Evolutionary conservation across 2,888 invertebrate genomes (phyloP), one percentile per base, ranked within the genome.

Genomic region (Limnephilus lunatus): DNA sequence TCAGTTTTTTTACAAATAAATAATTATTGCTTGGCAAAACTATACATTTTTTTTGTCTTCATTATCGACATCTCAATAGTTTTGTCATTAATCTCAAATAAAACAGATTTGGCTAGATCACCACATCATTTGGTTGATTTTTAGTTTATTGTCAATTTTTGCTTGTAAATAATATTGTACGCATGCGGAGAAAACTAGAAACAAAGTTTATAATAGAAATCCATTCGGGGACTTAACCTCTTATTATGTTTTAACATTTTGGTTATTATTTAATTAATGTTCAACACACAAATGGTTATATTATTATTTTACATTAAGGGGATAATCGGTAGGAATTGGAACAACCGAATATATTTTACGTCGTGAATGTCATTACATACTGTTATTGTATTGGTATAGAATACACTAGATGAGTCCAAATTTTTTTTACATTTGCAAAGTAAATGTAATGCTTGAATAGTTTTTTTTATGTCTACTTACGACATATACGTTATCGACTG

Each of bases 241-340:
- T 68, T 68, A 68, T 68, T 68, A 68, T 44, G 35, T 89, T 89
- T 35, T 89, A 89, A 39, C 35, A 14, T 89, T 89, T 81, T 89
- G 32, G 88, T 89, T 89, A 89, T 80, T 89, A 81, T 89, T 89
- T 35, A 88, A 80, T 88, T 68, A 68, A 80, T 89, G 88, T 89
- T 89, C 88, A 89, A 89, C 88, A 89, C 88, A 89, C 88, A 89
- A 89, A 89, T 31, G 88, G 35, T 80, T 35, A 19, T 89, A 89
- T 80, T 89, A 89, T 80, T 32, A 14, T 48, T 53, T 53, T 68
- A 87, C 31, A 9, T 68, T 87, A 87, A 87, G 32, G 86, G 15
- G 87, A 87, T 83, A 35, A 25, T 83, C 35, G 31, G 83, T 83
- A 68, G 68, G 7, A 25, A 68, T 68, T 68, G 68, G 7, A 68